phyloP scores from a whole-genome alignment of 2,888 invertebrate species.

The Hydriomena furcata region DNA sequence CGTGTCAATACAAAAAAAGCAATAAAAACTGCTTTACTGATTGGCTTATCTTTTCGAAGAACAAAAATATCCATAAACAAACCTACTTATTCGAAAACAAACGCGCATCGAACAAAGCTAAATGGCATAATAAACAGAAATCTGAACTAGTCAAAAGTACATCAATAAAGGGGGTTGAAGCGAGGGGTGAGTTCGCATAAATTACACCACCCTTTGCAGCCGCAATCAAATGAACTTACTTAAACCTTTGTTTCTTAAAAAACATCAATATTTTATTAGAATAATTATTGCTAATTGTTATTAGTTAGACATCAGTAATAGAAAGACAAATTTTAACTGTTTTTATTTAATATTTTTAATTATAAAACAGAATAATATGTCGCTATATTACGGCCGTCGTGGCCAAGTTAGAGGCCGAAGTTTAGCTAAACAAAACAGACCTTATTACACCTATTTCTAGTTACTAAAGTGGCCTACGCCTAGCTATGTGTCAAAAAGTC shows the following conservation, averaged over 20 bases:
- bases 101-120: constrained; percentile 60
- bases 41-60: neutral
- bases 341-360: no score
- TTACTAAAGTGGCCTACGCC: no score
- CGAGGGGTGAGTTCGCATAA: constrained; percentile 62
- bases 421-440: no score
- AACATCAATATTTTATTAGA: no score
- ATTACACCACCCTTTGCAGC: constrained; percentile 52
- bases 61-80: constrained; percentile 37
- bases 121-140: constrained; percentile 75
- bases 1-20: neutral
- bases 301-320: no score
- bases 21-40: neutral
- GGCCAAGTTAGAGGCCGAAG: no score
- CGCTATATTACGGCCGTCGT: no score
- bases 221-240: constrained; percentile 33
- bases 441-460: no score
- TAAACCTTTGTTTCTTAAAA: neutral
- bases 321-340: no score
- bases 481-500: no score
- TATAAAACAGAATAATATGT: no score
- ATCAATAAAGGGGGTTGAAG: constrained; percentile 67
- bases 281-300: no score
- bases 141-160: constrained; percentile 78
- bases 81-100: constrained; percentile 48